Conservation (phyloP, 2,797 vertebrate genomes). For the Carapus acus region DNA sequence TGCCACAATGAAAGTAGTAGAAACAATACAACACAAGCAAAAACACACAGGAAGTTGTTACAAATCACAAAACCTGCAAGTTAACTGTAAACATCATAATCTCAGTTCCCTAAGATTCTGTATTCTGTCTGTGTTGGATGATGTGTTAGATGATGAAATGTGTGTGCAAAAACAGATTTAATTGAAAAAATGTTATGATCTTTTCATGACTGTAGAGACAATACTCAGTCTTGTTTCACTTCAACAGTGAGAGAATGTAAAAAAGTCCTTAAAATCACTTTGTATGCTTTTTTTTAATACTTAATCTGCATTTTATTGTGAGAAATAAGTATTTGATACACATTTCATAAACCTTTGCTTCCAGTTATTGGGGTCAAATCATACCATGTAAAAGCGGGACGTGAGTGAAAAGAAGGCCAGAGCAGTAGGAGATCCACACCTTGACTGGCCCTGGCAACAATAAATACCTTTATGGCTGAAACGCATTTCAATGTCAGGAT, state of each 20-base stretch:
- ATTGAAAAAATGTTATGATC: too few relatives aligned
- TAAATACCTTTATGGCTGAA: constrained; percentile 61
- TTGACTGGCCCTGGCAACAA: constrained; percentile 40
- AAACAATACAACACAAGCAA: constrained; percentile 17
- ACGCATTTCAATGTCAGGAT: constrained; percentile 60
- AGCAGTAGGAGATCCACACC: constrained; percentile 12
- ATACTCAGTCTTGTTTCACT: too few relatives aligned
- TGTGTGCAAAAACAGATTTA: too few relatives aligned
- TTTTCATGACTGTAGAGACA: too few relatives aligned
- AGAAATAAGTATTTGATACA: too few relatives aligned
- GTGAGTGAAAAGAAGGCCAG: neutral
- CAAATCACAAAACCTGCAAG: neutral
- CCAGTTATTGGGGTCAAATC: too few relatives aligned
- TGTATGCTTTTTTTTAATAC: too few relatives aligned
- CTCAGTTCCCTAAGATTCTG: constrained; percentile 11
- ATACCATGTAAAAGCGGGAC: too few relatives aligned
- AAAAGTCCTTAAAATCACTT: constrained; percentile 11
- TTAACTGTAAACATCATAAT: neutral
- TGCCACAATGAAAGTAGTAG: constrained; percentile 11
- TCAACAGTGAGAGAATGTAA: too few relatives aligned
- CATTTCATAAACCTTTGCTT: too few relatives aligned
- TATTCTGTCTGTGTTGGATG: neutral
- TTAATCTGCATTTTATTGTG: too few relatives aligned
- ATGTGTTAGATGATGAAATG: too few relatives aligned
- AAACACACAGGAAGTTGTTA: constrained; percentile 2